A percentile compares a stretch with the other conserved stretches of the same genome.
These are phyloP conservation scores for Philotrypesis tridentata DNA, from an alignment of 1,140 invertebrate species.

Conservation along the genomic window DNA sequence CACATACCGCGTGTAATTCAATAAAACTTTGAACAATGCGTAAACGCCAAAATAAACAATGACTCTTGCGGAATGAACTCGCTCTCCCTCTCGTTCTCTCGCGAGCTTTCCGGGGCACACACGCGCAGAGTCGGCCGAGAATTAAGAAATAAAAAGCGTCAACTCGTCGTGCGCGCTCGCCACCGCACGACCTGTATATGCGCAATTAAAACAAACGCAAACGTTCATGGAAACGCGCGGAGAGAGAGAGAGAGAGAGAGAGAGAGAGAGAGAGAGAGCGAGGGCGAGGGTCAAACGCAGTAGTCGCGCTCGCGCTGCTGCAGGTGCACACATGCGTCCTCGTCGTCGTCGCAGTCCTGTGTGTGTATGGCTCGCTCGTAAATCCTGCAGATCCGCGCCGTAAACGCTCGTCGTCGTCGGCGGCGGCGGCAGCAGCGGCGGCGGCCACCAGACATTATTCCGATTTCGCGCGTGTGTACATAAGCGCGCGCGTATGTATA, in stretches of 20 bases:
- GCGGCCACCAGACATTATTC: background rate
- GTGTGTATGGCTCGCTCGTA: constrained; percentile 6
- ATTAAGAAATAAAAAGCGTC: constrained; percentile 11
- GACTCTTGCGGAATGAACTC: too few species aligned
- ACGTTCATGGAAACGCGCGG: background rate
- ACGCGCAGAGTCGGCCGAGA: background rate
- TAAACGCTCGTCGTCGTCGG: background rate
- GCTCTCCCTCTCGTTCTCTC: too few species aligned
- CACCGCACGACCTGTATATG: background rate
- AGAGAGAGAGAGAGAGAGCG: background rate
- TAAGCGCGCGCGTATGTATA: too few species aligned
- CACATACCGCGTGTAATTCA: too few species aligned
- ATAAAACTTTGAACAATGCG: too few species aligned
- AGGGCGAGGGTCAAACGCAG: background rate
- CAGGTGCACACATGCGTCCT: constrained; percentile 18
- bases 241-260: background rate
- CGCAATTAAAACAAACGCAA: constrained; percentile 34
- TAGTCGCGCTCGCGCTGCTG: too few species aligned
- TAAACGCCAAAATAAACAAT: too few species aligned
- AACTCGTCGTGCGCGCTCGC: background rate
- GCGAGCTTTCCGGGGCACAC: too few species aligned
- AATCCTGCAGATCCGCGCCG: background rate
- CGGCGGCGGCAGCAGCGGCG: too few species aligned
- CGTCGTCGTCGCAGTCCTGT: too few species aligned
- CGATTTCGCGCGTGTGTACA: background rate